A percentile compares a stretch with the other conserved stretches of the same genome.
phyloP scores from a whole-genome alignment of 2,888 invertebrate species.

The Steromphala cineraria region DNA sequence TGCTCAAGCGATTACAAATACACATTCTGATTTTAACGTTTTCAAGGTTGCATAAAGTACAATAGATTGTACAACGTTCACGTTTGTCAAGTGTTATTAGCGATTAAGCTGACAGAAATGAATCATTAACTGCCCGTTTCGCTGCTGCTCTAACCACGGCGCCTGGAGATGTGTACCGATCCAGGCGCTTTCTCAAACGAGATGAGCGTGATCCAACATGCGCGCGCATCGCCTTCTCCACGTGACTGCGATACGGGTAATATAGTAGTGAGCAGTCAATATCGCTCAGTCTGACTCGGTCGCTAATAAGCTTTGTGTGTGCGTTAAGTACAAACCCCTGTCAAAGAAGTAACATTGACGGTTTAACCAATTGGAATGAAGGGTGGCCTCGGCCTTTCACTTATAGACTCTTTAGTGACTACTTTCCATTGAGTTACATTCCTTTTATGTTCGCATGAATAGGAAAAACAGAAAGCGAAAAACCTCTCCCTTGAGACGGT shows the following conservation, averaged over 20 bases:
- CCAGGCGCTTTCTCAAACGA: too few relatives aligned
- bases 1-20: too few relatives aligned
- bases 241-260: conserved; percentile 14
- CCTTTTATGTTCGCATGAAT: neutral
- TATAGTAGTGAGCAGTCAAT: conserved; percentile 16
- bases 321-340: conserved; percentile 9
- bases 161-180: too few relatives aligned
- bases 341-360: neutral
- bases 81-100: too few relatives aligned
- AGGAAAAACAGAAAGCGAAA: neutral
- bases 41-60: too few relatives aligned
- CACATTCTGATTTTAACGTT: too few relatives aligned
- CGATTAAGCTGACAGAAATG: too few relatives aligned
- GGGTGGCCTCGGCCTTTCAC: neutral
- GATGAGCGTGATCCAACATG: neutral
- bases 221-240: neutral
- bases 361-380: neutral
- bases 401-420: neutral
- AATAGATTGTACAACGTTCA: too few relatives aligned
- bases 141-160: too few relatives aligned
- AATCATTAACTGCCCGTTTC: too few relatives aligned
- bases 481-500: neutral
- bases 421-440: neutral
- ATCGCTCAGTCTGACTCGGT: conserved; percentile 1
- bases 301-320: conserved; percentile 15